A percentile compares a stretch with the other conserved stretches of the same genome.
These are phyloP conservation scores for Pseudanteris insignis DNA, from an alignment of 2,888 invertebrate species.

Conservation along the genomic window DNA sequence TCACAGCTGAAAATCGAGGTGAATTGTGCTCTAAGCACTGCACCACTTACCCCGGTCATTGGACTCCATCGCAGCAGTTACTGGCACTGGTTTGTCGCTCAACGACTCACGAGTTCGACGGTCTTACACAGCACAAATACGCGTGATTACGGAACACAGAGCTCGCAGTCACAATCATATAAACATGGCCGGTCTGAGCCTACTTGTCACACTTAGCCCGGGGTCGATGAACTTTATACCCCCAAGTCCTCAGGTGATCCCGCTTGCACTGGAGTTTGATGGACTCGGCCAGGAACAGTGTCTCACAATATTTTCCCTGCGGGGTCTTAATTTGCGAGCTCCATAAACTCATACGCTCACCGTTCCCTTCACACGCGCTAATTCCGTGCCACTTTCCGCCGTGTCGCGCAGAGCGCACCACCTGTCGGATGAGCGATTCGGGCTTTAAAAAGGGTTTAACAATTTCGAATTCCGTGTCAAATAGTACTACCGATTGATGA, in stretches of 20 bases:
- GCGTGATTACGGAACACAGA: constrained; percentile 48
- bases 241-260: not conserved
- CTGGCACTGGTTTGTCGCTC: constrained; percentile 21
- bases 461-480: no score
- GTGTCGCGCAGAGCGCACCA: constrained; percentile 37
- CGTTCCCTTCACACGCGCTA: constrained; percentile 37
- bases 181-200: constrained; percentile 64
- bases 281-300: not conserved
- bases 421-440: constrained; percentile 20
- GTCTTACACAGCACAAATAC: constrained; percentile 46
- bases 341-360: constrained; percentile 51
- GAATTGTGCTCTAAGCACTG: no score
- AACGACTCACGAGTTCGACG: no score
- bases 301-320: no score
- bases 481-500: no score
- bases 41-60: constrained; percentile 63
- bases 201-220: constrained; percentile 56
- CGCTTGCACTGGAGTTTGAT: not conserved
- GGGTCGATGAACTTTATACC: constrained; percentile 62
- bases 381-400: constrained; percentile 10
- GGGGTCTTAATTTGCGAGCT: constrained; percentile 19
- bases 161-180: constrained; percentile 59
- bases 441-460: no score
- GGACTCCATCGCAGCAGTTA: constrained; percentile 56
- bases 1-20: no score